Evolutionary conservation across 2,888 invertebrate genomes (phyloP).

Genomic region (Drosophila anomelani): DNA sequence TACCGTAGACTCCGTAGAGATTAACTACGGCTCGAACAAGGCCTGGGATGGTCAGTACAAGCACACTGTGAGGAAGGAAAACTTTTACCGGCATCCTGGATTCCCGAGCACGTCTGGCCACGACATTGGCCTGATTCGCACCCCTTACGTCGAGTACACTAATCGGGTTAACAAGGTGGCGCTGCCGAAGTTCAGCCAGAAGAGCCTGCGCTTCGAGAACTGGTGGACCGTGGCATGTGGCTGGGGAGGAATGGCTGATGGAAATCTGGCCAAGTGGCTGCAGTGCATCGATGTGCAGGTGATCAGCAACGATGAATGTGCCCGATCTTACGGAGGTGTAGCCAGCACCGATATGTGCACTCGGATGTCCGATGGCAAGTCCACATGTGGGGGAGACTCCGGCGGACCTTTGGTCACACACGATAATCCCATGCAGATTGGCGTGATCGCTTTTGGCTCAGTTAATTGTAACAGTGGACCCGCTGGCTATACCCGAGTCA

Average conservation of each 20-base stretch:
- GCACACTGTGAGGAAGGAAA: conserved; percentile 45
- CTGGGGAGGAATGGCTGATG: conserved; percentile 63
- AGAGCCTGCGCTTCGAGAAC: conserved; percentile 35
- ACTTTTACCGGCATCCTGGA: conserved; percentile 53
- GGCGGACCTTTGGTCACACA: conserved; percentile 81
- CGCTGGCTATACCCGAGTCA: conserved; percentile 55
- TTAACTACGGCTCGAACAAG: conserved; percentile 60
- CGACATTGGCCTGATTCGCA: conserved; percentile 54
- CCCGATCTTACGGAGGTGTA: conserved; percentile 80
- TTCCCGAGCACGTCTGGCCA: conserved; percentile 47
- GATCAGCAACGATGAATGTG: conserved; percentile 78
- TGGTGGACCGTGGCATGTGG: conserved; percentile 52
- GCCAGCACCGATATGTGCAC: conserved; percentile 41
- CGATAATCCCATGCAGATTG: conserved; percentile 54
- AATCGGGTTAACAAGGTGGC: conserved; percentile 22
- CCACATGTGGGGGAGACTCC: conserved; percentile 84
- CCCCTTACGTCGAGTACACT: conserved; percentile 41
- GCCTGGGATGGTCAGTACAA: conserved; percentile 35
- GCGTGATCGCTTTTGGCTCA: conserved; percentile 56
- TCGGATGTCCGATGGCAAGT: conserved; percentile 54
- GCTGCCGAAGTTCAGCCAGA: conserved; percentile 34
- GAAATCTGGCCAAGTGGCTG: conserved; percentile 72
- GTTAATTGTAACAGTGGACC: conserved; percentile 51
- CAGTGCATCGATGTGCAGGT: conserved; percentile 62
- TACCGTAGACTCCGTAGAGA: conserved; percentile 56